Evolutionary conservation across 2,888 invertebrate species (phyloP).

Genomic region (Odontocolon sp.): DNA sequence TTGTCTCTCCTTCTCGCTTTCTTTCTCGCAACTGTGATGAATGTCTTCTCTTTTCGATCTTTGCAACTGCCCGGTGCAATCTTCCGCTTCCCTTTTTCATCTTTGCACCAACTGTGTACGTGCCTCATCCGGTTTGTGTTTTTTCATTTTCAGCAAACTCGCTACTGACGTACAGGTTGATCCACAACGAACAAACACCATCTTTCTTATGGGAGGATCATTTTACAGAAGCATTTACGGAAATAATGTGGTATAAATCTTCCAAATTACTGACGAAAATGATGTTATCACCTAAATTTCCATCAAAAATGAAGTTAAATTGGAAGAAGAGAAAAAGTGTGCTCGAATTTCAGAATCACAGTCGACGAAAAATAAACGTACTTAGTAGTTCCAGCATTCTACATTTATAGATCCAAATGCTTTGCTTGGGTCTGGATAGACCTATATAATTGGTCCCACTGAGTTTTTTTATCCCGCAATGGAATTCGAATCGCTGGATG

Average conservation of each 20-base stretch:
- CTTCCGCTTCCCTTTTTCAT: slow-evolving; percentile 33
- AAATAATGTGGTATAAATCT: no score
- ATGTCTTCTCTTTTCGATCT: slow-evolving; percentile 25
- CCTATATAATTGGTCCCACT: neutral
- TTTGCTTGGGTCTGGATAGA: neutral
- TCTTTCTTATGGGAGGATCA: no score
- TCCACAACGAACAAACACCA: neutral
- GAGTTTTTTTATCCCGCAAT: neutral
- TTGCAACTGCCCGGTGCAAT: slow-evolving; percentile 33
- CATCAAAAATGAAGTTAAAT: no score
- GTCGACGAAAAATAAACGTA: no score
- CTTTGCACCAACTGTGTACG: slow-evolving; percentile 2
- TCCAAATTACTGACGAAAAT: no score
- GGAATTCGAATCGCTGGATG: neutral
- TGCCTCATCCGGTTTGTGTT: neutral
- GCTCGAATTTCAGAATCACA: no score
- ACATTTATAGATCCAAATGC: no score
- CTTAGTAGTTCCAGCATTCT: no score
- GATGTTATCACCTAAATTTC: no score
- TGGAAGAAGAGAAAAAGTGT: no score
- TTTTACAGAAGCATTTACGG: no score
- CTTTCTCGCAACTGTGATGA: slow-evolving; percentile 13
- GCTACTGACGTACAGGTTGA: neutral
- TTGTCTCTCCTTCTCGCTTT: slow-evolving; percentile 21
- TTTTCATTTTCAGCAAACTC: neutral